Evolutionary conservation across 2,797 vertebrate genomes (phyloP).

Genomic region (Lepus oiostolus): DNA sequence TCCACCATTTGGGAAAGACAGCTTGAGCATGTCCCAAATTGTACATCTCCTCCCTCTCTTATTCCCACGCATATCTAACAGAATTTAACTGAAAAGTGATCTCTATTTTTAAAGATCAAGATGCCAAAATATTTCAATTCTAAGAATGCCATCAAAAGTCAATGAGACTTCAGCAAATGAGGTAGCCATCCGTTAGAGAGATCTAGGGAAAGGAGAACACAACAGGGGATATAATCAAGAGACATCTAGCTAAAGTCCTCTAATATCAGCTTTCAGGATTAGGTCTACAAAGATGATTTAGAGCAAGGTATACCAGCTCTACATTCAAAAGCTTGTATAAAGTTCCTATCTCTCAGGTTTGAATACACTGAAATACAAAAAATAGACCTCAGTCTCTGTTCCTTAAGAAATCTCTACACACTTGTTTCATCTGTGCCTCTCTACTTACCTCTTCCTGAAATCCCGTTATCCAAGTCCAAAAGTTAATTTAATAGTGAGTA

Average conservation of each 20-base stretch:
- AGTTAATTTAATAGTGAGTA: not conserved
- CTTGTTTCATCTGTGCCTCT: not conserved
- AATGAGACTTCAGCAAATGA: constrained; percentile 32
- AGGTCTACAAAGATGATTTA: not conserved
- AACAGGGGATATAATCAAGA: not conserved
- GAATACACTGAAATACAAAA: not conserved
- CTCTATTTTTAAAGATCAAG: constrained; percentile 19
- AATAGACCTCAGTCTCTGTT: not conserved
- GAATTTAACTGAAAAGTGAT: no score
- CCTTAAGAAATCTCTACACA: constrained; percentile 18
- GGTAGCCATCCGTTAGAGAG: not conserved
- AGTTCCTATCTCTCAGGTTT: not conserved
- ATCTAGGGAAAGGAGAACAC: not conserved
- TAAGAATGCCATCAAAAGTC: constrained; percentile 11
- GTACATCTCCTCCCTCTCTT: no score
- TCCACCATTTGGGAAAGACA: no score
- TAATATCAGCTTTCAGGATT: not conserved
- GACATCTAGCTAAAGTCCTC: not conserved
- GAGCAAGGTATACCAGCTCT: not conserved
- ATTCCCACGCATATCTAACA: no score
- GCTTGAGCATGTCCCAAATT: no score
- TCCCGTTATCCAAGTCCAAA: constrained; percentile 27
- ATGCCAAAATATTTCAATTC: constrained; percentile 23
- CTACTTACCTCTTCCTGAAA: not conserved
- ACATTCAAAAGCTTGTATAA: not conserved